Evolutionary conservation across 1,140 invertebrate genomes (phyloP), one percentile per base, ranked within the genome.

Genomic region (Heliconius hermathena): DNA sequence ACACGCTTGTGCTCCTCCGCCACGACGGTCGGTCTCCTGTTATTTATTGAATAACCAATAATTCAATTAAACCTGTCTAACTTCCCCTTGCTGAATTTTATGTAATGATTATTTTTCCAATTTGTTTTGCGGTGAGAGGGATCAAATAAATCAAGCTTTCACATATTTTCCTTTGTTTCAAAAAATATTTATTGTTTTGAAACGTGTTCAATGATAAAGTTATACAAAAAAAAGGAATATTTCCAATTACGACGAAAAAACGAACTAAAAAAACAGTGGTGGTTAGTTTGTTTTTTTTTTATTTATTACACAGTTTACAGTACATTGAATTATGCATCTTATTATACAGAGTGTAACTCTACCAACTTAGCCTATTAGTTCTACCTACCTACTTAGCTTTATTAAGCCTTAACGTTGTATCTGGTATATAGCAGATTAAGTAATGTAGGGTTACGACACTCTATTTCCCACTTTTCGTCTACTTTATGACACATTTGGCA

Each of bases 51-150:
- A 60, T 60, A 60, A 60, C 57, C 22, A 36, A 29, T 60, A 57
- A 49, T 60, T 75, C 54, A 75, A 75, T 75, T 75, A 60, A 75
- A 75, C 1, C 74, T 75, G 74, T 75, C 74, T 49, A 60, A 26
- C 57, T 60, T 60, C 8, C 57, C 57, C 57, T 60, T 9, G 22
- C 22, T 26, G 57, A 60, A 60, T 60, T 74, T 57, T 74, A 36
- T 20, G 41, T 75, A 22, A 75, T 60, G 57, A 57, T 57, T 60
- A 52, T 75, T 60, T 73, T 57, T 75, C 54, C 52, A 75, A 75
- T 60, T 75, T 75, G 13, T 75, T 75, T 75, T 22, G 54, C 52
- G 33, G 74, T 66, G 54, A 60, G 57, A 75, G 54, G 74, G 54
- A 75, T 74, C 49, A 60, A 75, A 60, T 75, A 57, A 75, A 75